These are phyloP conservation scores for Silurus meridionalis DNA, from an alignment of 2,113 vertebrate genomes.

Conservation along the genomic window DNA sequence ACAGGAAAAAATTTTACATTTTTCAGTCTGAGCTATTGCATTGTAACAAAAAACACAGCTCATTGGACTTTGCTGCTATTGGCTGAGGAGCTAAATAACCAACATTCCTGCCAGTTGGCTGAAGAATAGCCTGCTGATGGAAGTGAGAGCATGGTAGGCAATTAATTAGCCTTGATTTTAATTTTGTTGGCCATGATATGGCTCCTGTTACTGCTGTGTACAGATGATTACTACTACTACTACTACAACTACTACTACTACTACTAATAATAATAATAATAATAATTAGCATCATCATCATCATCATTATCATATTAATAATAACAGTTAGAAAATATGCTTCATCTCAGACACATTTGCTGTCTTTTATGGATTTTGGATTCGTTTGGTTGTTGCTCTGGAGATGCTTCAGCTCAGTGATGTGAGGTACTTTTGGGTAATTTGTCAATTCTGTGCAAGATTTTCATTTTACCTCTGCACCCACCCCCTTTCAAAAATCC, in stretches of 20 bases:
- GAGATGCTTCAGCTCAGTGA: background rate
- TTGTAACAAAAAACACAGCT: background rate
- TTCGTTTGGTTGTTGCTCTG: background rate
- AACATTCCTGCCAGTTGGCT: slow-evolving; percentile 11
- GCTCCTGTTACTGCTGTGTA: background rate
- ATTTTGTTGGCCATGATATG: background rate
- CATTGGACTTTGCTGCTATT: background rate
- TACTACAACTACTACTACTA: no score
- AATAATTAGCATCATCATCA: background rate
- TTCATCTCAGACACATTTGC: background rate
- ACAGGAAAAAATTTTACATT: background rate
- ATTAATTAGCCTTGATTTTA: slow-evolving; percentile 16
- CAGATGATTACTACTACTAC: background rate
- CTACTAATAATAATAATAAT: background rate
- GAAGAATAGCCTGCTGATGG: background rate
- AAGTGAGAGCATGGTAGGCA: background rate
- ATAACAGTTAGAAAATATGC: background rate
- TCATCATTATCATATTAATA: background rate
- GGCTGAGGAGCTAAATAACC: background rate
- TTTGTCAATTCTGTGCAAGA: background rate
- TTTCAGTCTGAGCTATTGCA: background rate
- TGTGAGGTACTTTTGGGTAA: background rate
- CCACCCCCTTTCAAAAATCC: background rate
- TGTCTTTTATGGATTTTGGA: background rate
- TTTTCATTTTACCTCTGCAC: background rate